Percentiles rank a stretch among this genome's conserved stretches.
These are phyloP conservation scores for Sebastolobus alascanus DNA, from an alignment of 2,797 vertebrate species.

Conservation along the genomic window DNA sequence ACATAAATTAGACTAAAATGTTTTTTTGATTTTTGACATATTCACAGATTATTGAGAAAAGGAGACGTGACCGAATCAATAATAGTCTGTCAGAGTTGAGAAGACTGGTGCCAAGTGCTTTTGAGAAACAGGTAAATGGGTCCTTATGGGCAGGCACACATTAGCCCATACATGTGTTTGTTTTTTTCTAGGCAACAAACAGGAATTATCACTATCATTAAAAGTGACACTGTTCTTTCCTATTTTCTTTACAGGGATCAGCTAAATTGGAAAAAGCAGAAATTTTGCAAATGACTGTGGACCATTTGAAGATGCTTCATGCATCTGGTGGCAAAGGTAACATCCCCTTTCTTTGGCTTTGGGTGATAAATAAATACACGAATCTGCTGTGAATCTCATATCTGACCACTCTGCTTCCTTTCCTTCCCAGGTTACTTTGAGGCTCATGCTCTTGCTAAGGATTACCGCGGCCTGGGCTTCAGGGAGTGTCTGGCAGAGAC, in stretches of 20 bases:
- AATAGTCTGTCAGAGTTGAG: constrained; percentile 96
- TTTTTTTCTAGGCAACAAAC: neutral
- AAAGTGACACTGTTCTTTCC: neutral
- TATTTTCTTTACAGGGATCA: constrained; percentile 86
- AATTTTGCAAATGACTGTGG: constrained; percentile 98
- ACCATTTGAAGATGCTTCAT: constrained; percentile 98
- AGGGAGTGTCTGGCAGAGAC: constrained; percentile 97
- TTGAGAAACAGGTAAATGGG: constrained; percentile 94
- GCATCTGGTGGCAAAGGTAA: constrained; percentile 96
- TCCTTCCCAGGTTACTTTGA: constrained; percentile 91
- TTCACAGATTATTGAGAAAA: constrained; percentile 95
- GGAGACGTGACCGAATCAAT: constrained; percentile 96
- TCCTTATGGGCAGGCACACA: neutral
- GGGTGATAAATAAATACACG: neutral
- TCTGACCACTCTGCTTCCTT: neutral
- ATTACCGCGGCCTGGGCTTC: constrained; percentile 97
- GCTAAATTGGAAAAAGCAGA: constrained; percentile 98
- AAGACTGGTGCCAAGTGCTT: constrained; percentile 95
- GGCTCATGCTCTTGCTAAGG: constrained; percentile 95
- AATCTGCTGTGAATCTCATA: neutral
- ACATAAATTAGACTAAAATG: neutral
- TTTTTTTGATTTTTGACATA: neutral
- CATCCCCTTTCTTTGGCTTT: neutral
- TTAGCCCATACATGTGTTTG: neutral
- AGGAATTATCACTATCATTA: neutral